Base-by-base conservation (phyloP, 1,140 invertebrate species). In the Cotesia vestalis region DNA sequence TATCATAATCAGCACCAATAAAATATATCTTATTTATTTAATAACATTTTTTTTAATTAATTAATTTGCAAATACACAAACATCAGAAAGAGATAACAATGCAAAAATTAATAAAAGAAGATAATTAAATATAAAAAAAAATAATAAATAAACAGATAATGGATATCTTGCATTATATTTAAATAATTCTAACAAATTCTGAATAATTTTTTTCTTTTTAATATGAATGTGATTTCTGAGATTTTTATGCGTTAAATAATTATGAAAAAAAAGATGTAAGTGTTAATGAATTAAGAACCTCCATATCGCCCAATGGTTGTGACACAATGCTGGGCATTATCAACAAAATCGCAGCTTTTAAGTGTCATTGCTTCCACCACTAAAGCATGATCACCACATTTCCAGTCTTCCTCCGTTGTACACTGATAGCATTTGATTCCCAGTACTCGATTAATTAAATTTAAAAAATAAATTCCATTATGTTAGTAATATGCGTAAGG, bases 371-470 rank as follows among this genome's bases (percentile, higher is more conserved):
- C 89, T 76, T 89, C 88, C 73, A 88, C 80, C 69, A 91, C 89
- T 79, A 94, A 92, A 75, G 92, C 84, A 52, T 89, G 86, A 84
- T 96, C 94, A 73, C 91, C 89, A 87, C 95, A 96, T 83, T 93
- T 91, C 81, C 92, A 89, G 55, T 91, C 89, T 69, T 90, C 79
- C 35, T 89, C 90, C 34, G 94, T 91, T 76, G 93, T 90, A 86
- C 95, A 97, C 79, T 95, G 93, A 86, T 92, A 96, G 85, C 95
- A 96, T 52, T 91, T 87, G 78, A 96, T 88, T 69, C 88, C 83
- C 74, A 83, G 68, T 76, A 84, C 91, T 92, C 80, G 4, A 35
- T 72, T 73, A 71, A 74, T 69, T 46, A 46, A 46, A 46, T 46
- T 46, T 71, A 46, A 59, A 64, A 66, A 60, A 14, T 12, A 17